phyloP scores from a whole-genome alignment of 2,797 vertebrate genomes.

The Takifugu rubripes region DNA sequence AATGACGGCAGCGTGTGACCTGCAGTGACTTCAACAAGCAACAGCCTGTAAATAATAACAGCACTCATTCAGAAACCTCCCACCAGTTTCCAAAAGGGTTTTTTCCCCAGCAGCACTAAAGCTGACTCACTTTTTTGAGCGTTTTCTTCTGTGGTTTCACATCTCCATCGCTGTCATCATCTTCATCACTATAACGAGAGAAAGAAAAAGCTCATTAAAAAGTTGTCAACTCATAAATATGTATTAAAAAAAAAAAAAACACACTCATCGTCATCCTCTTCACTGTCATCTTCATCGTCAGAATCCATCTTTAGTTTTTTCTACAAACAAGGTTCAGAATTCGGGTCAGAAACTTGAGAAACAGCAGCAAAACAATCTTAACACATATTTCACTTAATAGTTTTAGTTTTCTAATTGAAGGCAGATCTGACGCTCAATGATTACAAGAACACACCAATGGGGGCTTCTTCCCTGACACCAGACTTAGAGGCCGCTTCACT shows the following conservation, averaged over 20 bases:
- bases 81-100: no score
- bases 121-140: conserved; percentile 60
- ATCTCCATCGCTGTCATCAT: conserved; percentile 64
- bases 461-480: conserved; percentile 60
- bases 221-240: not conserved
- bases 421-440: not conserved
- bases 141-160: conserved; percentile 59
- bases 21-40: no score
- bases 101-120: not conserved
- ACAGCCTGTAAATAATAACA: no score
- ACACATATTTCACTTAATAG: not conserved
- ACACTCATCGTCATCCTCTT: conserved; percentile 65
- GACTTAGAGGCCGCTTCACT: conserved; percentile 71
- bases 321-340: conserved; percentile 45
- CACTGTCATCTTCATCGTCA: conserved; percentile 68
- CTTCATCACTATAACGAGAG: conserved; percentile 58
- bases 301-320: conserved; percentile 81
- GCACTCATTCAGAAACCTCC: no score
- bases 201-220: not conserved
- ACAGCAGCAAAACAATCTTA: not conserved
- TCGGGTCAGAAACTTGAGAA: not conserved
- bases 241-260: not conserved
- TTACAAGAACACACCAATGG: conserved; percentile 46
- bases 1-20: no score
- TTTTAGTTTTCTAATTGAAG: not conserved